Base-by-base conservation (phyloP, 2,888 invertebrate species). In the Hirtodrosophila histrioides region DNA sequence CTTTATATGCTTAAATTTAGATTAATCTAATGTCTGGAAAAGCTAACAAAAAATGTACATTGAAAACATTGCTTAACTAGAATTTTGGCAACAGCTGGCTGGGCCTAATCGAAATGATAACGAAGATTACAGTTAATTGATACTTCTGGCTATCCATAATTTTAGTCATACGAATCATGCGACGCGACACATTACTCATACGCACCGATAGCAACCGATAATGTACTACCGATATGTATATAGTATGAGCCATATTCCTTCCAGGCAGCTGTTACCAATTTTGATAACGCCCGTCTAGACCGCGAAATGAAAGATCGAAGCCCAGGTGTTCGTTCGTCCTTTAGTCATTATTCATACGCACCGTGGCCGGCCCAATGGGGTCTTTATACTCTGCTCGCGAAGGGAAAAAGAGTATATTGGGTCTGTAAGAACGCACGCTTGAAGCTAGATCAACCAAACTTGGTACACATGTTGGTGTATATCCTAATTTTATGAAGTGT, bases 311-410 rank as follows among this genome's bases (percentile, higher is more conserved):
- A 4, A 17, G 17, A 17, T 17, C 17, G 1, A 1, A 17, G 24
- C 17, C 11, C 17, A 44, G 12, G 10, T 9, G 39, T n/a, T 68
- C 37, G 39, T n/a, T 68, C 37, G 51, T 70, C 70, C 70, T 58
- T 46, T 48, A n/a, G 17, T 4, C 27, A 37, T 77, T 77, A 77
- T 62, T 77, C 77, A 77, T 74, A 70, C 60, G 70, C 51, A 40
- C 50, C 44, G 48, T 46, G 12, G 31, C 5, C 27, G 12, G 31
- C 5, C 27, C 12, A 10, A 10, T 7, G 10, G 17, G 12, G 17
- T 43, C 9, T 23, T 46, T 17, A 35, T 17, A 12, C 1, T 11
- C 12, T n/a, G 11, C 4, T 36, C 31, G 1, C 17, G 17, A 17
- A 17, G 17, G 17, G 17, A 17, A 17, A 17, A 17, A 17, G 1